Percentiles rank a stretch among this genome's conserved stretches.
Conservation (phyloP, 2,113 vertebrate genomes). For the Lamprologus speciosus region DNA sequence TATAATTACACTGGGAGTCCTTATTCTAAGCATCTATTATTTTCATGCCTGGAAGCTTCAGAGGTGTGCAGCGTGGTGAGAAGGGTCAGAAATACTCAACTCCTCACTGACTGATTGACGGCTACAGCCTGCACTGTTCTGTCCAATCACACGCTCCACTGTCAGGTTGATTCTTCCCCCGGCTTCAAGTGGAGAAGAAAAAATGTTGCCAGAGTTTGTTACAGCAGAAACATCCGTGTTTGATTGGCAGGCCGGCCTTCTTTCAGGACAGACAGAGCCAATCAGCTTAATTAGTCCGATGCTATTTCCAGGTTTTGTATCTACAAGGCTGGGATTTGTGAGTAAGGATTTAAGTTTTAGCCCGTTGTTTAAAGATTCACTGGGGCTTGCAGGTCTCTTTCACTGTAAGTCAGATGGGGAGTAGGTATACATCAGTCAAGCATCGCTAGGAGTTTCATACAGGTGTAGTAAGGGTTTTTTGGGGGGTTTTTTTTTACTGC, state of each 20-base stretch:
- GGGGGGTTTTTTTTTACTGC: not conserved
- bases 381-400: conserved; percentile 10
- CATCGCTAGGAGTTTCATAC: not conserved
- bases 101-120: conserved; percentile 62
- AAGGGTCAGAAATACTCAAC: conserved; percentile 56
- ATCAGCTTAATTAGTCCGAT: conserved; percentile 61
- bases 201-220: conserved; percentile 34
- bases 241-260: conserved; percentile 60
- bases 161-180: conserved; percentile 54
- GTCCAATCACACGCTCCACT: conserved; percentile 62
- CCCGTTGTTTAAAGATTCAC: conserved; percentile 40
- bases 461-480: not conserved
- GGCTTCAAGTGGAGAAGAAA: conserved; percentile 40
- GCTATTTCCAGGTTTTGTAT: conserved; percentile 54
- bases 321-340: conserved; percentile 55
- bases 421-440: conserved; percentile 15
- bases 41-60: conserved; percentile 57
- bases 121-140: conserved; percentile 49
- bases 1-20: conserved; percentile 57
- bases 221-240: conserved; percentile 39
- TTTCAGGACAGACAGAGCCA: conserved; percentile 55
- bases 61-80: conserved; percentile 16
- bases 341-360: conserved; percentile 45
- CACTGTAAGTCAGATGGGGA: conserved; percentile 8
- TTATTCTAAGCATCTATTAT: conserved; percentile 61